Percentiles rank a stretch among this genome's conserved stretches.
Evolutionary conservation across 2,888 invertebrate species (phyloP).

Genomic region (Gryllus longicercus): DNA sequence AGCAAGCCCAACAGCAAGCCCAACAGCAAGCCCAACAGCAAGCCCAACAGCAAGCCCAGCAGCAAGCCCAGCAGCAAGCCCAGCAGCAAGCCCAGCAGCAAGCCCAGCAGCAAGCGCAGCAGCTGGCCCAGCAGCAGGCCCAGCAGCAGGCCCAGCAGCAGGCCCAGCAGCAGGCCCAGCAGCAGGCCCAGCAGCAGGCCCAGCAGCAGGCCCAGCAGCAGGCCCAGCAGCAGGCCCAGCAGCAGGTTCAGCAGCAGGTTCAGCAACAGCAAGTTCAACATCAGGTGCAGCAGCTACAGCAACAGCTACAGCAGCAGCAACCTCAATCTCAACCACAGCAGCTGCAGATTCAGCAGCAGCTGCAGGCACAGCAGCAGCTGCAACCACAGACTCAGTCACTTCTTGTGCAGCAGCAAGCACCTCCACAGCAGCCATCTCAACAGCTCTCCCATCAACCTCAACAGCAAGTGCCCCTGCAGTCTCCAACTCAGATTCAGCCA

Average conservation of each 20-base stretch:
- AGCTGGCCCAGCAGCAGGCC: slow-evolving; percentile 48
- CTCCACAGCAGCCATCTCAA: slow-evolving; percentile 36
- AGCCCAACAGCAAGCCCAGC: slow-evolving; percentile 43
- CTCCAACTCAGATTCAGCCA: background rate
- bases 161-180: slow-evolving; percentile 37
- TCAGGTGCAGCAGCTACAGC: slow-evolving; percentile 48
- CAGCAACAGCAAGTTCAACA: slow-evolving; percentile 46
- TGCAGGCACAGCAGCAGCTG: slow-evolving; percentile 43
- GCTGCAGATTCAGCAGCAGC: slow-evolving; percentile 43
- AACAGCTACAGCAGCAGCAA: slow-evolving; percentile 45
- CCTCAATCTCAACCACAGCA: slow-evolving; percentile 44
- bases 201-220: slow-evolving; percentile 49
- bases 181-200: slow-evolving; percentile 46
- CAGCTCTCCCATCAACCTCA: slow-evolving; percentile 30
- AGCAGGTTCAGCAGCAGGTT: slow-evolving; percentile 50
- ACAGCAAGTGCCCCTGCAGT: background rate
- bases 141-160: slow-evolving; percentile 47
- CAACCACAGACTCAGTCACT: slow-evolving; percentile 33
- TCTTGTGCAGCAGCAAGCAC: slow-evolving; percentile 19
- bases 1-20: slow-evolving; percentile 77
- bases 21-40: slow-evolving; percentile 70
- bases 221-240: background rate
- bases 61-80: slow-evolving; percentile 39
- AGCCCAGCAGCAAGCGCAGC: slow-evolving; percentile 47
- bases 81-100: slow-evolving; percentile 49